Evolutionary conservation across 2,113 vertebrate genomes (phyloP), one percentile per base, ranked within the genome.

Genomic region (Leuciscus idus): DNA sequence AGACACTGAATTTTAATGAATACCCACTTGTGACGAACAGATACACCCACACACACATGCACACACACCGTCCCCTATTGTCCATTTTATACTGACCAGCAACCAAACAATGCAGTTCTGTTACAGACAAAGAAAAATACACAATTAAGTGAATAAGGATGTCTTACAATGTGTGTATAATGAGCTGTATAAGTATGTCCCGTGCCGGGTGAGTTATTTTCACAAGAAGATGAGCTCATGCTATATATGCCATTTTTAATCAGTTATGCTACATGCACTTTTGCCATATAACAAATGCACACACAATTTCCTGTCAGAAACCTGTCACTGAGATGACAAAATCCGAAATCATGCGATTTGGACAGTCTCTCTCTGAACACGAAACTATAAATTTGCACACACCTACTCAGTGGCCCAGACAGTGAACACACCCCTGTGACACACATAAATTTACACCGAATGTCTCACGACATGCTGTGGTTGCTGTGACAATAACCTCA

Each of bases 401-500:
- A 78, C 46, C 46, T 77, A 59, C 64, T 68, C 28, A 81, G 43
- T 28, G 50, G 66, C 39, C 75, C 46, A 73, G 50, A 68, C 61
- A 72, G 62, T 13, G 70, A 80, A 81, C 83, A 85, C 68, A 85
- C 77, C 57, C 73, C 77, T 85, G 83, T 76, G 74, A 77, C 85
- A 89, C 66, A 86, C 84, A 86, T 73, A 81, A 13, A 68, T 52
- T 17, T 30, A 28, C 64, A 62, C 73, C 72, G 73, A 89, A 87
- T 86, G 85, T 85, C 78, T 87, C 87, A 85, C 85, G 86, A 76
- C 87, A 85, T 78, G 78, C 81, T 82, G 85, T 36, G 80, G 87
- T 76, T 59, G 55, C 87, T 70, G 83, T 84, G 85, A 90, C 89
- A 88, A 90, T 88, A 85, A 70, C 17, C 30, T 75, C 79, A 33